phyloP scores from a whole-genome alignment of 1,140 invertebrate species.

The Amphibalanus amphitrite region DNA sequence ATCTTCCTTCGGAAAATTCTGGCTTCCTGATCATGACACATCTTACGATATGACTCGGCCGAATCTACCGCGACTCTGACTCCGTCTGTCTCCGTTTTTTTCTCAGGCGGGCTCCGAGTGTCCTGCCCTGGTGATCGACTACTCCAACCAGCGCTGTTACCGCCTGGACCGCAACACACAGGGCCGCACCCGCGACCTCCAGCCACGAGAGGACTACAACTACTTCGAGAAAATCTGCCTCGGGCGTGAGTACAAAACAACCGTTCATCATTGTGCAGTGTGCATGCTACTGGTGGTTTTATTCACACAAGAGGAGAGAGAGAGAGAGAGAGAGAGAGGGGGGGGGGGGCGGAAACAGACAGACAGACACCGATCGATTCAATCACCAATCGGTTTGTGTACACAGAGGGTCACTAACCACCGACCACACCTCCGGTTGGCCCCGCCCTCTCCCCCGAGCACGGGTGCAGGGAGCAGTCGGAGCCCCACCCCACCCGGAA shows the following conservation, averaged over 20 bases:
- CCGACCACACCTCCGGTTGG: too few species aligned
- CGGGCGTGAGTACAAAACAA: conserved; percentile 24
- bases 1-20: neutral
- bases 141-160: conserved; percentile 29
- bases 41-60: neutral
- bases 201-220: conserved; percentile 25
- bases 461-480: too few species aligned
- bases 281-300: too few species aligned
- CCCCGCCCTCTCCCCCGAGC: too few species aligned
- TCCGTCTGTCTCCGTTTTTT: neutral
- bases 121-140: conserved; percentile 32
- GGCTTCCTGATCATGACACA: neutral
- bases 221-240: conserved; percentile 34
- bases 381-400: too few species aligned
- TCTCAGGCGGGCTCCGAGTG: conserved; percentile 26
- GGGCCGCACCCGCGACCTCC: conserved; percentile 28
- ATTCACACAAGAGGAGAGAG: neutral
- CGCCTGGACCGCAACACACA: conserved; percentile 33
- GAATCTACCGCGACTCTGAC: neutral
- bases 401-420: too few species aligned
- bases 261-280: too few species aligned
- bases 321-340: neutral
- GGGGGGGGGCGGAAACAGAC: too few species aligned
- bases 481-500: too few species aligned
- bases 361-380: too few species aligned